Base-by-base conservation (phyloP, 2,113 vertebrate genomes). In the Thryonomys swinderianus region DNA sequence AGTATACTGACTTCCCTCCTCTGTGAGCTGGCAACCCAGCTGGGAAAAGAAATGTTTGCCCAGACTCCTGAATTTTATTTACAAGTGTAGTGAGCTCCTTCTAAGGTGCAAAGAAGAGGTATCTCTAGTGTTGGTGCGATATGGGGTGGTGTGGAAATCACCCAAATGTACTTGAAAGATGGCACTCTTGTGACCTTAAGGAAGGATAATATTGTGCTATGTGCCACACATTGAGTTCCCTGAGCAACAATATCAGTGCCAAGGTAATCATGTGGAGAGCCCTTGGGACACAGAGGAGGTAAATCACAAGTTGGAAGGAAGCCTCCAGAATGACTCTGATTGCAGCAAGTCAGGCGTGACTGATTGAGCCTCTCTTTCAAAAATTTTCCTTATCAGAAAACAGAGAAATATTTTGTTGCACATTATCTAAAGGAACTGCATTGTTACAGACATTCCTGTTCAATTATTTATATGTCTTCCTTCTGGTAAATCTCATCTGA, bases 381-480 rank as follows among this genome's bases (percentile, higher is more conserved):
- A 97, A 76, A 7, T 93, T 96, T 82, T 95, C 69, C 32, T 62
- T 95, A 89, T 92, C 78, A 96, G 67, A 97, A 98, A 98, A 66
- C 16, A 71, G 74, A 94, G 96, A 95, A 96, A 69, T 67, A 96
- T 85, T 97, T 96, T 94, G 42, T 97, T 91, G 96, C 87, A 55
- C 96, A 93, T 97, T 98, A 96, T 94, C 95, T 96, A 87, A 98
- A 97, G 78, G 95, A 91, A 20, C 53, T 87, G 90, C 55, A 95
- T 94, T 96, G 90, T 94, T 98, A 96, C 88, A 98, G 93, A 96
- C 67, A 81, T 62, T 93, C 59, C 21, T 97, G 81, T 95, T 98
- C 18, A 98, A 97, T 98, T 98, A 97, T 98, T 98, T 97, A 97
- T 95, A 82, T 48, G 90, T 13, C 45, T 91, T 97, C 71, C 97